phyloP scores from a whole-genome alignment of 2,797 vertebrate species.

The Crenichthys baileyi region DNA sequence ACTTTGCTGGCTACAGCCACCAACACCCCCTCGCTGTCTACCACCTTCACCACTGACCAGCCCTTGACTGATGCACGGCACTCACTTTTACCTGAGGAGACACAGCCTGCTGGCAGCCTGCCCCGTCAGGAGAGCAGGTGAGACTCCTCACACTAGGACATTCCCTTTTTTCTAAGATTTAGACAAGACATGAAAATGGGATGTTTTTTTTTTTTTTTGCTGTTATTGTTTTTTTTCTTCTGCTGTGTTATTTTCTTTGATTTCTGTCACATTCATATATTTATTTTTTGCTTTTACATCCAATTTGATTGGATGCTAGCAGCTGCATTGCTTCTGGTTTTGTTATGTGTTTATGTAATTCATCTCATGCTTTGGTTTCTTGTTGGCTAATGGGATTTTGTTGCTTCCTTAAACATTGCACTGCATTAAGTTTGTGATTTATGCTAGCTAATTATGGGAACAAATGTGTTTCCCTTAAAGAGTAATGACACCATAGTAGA shows the following conservation, averaged over 20 bases:
- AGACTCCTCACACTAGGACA: conserved; percentile 78
- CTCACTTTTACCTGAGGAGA: conserved; percentile 93
- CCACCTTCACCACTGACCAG: conserved; percentile 79
- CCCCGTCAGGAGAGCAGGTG: conserved; percentile 90
- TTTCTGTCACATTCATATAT: conserved; percentile 31
- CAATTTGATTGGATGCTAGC: conserved; percentile 56
- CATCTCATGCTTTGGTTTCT: conserved; percentile 66
- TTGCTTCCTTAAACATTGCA: conserved; percentile 26
- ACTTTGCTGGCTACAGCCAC: conserved; percentile 65
- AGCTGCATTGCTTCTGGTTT: conserved; percentile 53
- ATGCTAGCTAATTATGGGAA: conserved; percentile 5
- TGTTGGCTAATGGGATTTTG: conserved; percentile 25
- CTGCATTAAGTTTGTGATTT: conserved; percentile 18
- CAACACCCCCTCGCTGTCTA: conserved; percentile 64
- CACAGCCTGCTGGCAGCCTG: conserved; percentile 87
- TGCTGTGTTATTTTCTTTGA: conserved; percentile 42
- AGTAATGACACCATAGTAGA: not conserved
- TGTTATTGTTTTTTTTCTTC: conserved; percentile 33
- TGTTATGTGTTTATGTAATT: conserved; percentile 58
- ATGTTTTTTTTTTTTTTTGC: conserved; percentile 7
- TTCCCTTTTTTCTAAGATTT: conserved; percentile 15
- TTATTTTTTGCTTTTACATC: conserved; percentile 49
- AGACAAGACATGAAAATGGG: conserved; percentile 7
- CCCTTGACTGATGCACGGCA: conserved; percentile 84
- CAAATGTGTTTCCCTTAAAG: not conserved